Percentiles rank a stretch among this genome's conserved stretches.
phyloP scores from a whole-genome alignment of 1,140 invertebrate genomes.

The Spodoptera litura region DNA sequence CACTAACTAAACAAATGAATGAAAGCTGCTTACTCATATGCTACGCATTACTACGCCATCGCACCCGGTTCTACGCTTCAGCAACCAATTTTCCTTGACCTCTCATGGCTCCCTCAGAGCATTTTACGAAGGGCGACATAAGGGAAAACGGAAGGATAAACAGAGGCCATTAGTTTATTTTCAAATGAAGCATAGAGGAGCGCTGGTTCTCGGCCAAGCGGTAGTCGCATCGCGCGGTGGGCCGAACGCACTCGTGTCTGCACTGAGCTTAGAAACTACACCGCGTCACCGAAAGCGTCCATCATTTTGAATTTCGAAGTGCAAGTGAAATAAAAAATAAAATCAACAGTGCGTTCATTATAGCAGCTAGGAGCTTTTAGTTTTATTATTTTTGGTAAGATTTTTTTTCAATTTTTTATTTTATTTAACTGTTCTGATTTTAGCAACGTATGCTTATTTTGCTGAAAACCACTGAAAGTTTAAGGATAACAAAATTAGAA shows the following conservation, averaged over 20 bases:
- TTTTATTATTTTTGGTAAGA: slow-evolving; percentile 54
- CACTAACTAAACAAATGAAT: slow-evolving; percentile 57
- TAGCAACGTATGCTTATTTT: neutral
- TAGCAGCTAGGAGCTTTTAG: slow-evolving; percentile 48
- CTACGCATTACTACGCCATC: slow-evolving; percentile 60
- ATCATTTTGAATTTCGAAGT: slow-evolving; percentile 55
- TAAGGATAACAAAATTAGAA: too few species aligned
- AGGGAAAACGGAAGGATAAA: slow-evolving; percentile 47
- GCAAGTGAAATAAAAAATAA: slow-evolving; percentile 52
- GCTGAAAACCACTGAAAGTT: too few species aligned
- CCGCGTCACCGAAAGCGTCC: slow-evolving; percentile 49
- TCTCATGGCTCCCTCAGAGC: slow-evolving; percentile 46
- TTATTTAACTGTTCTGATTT: slow-evolving; percentile 7
- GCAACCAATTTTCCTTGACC: slow-evolving; percentile 54
- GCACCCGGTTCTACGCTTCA: slow-evolving; percentile 55
- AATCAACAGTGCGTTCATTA: slow-evolving; percentile 43
- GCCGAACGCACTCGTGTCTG: slow-evolving; percentile 63
- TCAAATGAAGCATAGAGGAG: slow-evolving; percentile 72
- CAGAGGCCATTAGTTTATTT: slow-evolving; percentile 55
- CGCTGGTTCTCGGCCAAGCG: slow-evolving; percentile 54
- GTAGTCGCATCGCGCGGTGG: slow-evolving; percentile 68
- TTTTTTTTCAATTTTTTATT: slow-evolving; percentile 45
- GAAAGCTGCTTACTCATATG: slow-evolving; percentile 63
- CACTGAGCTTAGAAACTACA: slow-evolving; percentile 48
- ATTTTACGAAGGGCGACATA: slow-evolving; percentile 45